Percentiles rank a stretch among this genome's conserved stretches.
phyloP scores from a whole-genome alignment of 2,888 invertebrate genomes.

The Apamea crenata region DNA sequence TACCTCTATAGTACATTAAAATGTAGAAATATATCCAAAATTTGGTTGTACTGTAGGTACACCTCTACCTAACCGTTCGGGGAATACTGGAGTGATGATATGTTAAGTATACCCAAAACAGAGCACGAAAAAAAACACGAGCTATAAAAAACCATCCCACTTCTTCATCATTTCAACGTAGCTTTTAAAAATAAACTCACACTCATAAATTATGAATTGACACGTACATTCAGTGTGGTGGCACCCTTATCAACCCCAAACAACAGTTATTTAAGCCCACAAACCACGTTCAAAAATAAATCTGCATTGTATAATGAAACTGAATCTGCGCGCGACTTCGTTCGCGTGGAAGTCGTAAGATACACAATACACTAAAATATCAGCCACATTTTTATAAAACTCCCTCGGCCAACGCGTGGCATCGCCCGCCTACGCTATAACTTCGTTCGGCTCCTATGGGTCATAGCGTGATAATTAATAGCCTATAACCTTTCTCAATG shows the following conservation, averaged over 20 bases:
- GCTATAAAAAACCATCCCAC: not conserved
- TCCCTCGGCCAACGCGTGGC: not conserved
- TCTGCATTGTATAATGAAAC: slow-evolving; percentile 11
- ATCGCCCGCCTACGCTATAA: fast-evolving
- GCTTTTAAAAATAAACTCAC: slow-evolving; percentile 26
- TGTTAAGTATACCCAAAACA: not conserved
- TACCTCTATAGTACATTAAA: too few relatives aligned
- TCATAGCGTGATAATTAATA: not conserved
- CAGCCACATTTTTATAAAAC: not conserved
- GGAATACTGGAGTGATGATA: too few relatives aligned
- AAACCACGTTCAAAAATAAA: slow-evolving; percentile 42
- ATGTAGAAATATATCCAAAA: too few relatives aligned
- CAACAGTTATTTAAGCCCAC: slow-evolving; percentile 28
- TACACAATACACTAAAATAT: not conserved
- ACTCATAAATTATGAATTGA: slow-evolving; percentile 43
- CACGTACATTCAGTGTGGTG: slow-evolving; percentile 24
- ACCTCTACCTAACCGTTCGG: too few relatives aligned
- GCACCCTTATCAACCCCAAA: slow-evolving; percentile 39
- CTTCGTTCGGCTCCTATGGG: not conserved
- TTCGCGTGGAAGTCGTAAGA: not conserved
- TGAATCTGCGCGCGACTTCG: not conserved
- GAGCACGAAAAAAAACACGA: not conserved
- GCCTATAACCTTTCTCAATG: not conserved
- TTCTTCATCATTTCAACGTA: not conserved
- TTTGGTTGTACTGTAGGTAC: too few relatives aligned